These are phyloP conservation scores for Philopotamus ludificatus DNA, from an alignment of 1,140 invertebrate genomes.

Conservation along the genomic window DNA sequence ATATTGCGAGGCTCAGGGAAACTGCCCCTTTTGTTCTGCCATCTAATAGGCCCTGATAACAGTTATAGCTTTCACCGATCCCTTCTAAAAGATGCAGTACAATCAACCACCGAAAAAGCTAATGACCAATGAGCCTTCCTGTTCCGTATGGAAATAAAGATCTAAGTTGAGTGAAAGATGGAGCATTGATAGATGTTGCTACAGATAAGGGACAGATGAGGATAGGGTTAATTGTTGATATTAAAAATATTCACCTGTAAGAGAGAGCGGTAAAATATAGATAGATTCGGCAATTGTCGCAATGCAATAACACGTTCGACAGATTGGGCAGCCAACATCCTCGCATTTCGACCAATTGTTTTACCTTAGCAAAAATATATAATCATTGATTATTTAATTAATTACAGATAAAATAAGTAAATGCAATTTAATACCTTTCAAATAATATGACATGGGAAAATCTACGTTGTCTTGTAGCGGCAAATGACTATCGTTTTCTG, in stretches of 20 bases:
- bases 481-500: conserved; percentile 57
- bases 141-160: too few species aligned
- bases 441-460: conserved; percentile 69
- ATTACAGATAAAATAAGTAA: not conserved
- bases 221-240: not conserved
- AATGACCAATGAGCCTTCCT: too few species aligned
- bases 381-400: not conserved
- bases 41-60: too few species aligned
- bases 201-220: too few species aligned
- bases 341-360: conserved; percentile 67
- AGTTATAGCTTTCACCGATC: too few species aligned
- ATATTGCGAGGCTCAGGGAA: too few species aligned
- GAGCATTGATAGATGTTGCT: too few species aligned
- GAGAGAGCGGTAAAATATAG: conserved; percentile 70
- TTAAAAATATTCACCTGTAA: conserved; percentile 59
- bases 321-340: conserved; percentile 81
- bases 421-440: conserved; percentile 49
- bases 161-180: too few species aligned
- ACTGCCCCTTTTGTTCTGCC: too few species aligned
- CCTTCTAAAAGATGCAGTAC: too few species aligned
- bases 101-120: too few species aligned
- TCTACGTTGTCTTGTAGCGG: conserved; percentile 47
- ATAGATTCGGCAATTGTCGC: conserved; percentile 59
- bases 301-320: conserved; percentile 63
- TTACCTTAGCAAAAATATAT: conserved; percentile 43